Conservation (phyloP, 2,888 invertebrate species). For the Bembecia ichneumoniformis region DNA sequence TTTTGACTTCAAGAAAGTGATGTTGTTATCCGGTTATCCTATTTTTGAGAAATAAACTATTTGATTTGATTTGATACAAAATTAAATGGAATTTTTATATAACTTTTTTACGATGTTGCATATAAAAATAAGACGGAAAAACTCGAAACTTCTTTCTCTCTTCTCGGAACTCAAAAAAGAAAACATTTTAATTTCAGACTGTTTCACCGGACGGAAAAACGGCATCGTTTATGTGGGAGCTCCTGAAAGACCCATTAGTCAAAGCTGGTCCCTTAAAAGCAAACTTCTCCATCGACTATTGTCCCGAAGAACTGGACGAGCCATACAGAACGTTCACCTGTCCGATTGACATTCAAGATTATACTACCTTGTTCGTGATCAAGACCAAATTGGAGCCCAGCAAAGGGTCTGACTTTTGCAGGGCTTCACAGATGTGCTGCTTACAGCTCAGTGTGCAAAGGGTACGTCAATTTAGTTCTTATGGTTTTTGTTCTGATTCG, state of each 20-base stretch:
- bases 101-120: too few relatives aligned
- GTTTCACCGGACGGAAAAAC: conserved; percentile 80
- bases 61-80: too few relatives aligned
- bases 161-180: too few relatives aligned
- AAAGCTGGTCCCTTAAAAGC: conserved; percentile 68
- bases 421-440: conserved; percentile 90
- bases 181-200: conserved; percentile 44
- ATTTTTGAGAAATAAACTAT: too few relatives aligned
- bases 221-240: conserved; percentile 89
- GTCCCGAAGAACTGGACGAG: conserved; percentile 33
- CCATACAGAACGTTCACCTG: conserved; percentile 71
- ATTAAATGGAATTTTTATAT: too few relatives aligned
- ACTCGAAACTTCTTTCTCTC: too few relatives aligned
- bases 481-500: background rate
- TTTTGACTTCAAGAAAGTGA: too few relatives aligned
- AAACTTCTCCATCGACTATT: conserved; percentile 49
- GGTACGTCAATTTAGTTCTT: conserved; percentile 30
- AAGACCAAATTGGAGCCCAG: conserved; percentile 84
- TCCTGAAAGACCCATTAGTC: conserved; percentile 75
- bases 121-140: too few relatives aligned
- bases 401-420: conserved; percentile 86
- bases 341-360: conserved; percentile 85
- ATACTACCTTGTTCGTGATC: conserved; percentile 88
- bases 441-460: conserved; percentile 81
- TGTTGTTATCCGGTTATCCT: too few relatives aligned